Base-by-base conservation (phyloP, 92 coral and sea anemone genomes). In the Isaurus tuberculatus region DNA sequence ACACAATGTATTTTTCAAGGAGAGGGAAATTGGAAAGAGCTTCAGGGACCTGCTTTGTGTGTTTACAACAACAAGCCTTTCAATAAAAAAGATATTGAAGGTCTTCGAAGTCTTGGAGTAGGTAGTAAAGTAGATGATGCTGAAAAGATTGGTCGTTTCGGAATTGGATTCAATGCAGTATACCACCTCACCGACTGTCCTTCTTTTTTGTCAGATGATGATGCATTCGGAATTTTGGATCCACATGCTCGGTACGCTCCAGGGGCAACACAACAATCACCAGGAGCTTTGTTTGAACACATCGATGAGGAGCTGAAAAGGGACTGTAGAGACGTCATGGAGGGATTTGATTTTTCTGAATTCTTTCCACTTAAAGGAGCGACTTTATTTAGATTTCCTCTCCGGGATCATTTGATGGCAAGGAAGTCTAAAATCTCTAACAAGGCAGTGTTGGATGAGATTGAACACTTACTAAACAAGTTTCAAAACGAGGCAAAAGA, bases 181-280 rank as follows among this genome's bases (percentile, higher is more conserved):
- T 95, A 95, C 80, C 98, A 95, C 82, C 90, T 95, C n/a, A 95
- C 98, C 23, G 98, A 95, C 61, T 93, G 97, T 40, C 98, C 98
- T 26, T 83, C 90, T 15, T 95, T 95, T 11, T 80, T 95, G 57
- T 88, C 98, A 4, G 88, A 95, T 67, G 95, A 91, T 61, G 88
- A 93, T 60, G 89, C 89, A 53, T 85, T 95, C n/a, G 94, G 98
- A 15, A 84, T 95, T 44, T 85, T 90, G 1, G 98, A 95, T 73
- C 98, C 98, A 2, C 93, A 91, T 29, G 79, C 79, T 28, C 85
- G 88, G 14, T 95, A 89, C 63, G 98, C 93, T 17, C 98, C 97
- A 1, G 90, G 94, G 4, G 98, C 98, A n/a, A 74, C 86, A 6
- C 70, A 40, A 6, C 86, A 71, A 8, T 42, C 79, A 22, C 98